Evolutionary conservation across 2,888 invertebrate species (phyloP).

Genomic region (Rhorus exstirpatorius): DNA sequence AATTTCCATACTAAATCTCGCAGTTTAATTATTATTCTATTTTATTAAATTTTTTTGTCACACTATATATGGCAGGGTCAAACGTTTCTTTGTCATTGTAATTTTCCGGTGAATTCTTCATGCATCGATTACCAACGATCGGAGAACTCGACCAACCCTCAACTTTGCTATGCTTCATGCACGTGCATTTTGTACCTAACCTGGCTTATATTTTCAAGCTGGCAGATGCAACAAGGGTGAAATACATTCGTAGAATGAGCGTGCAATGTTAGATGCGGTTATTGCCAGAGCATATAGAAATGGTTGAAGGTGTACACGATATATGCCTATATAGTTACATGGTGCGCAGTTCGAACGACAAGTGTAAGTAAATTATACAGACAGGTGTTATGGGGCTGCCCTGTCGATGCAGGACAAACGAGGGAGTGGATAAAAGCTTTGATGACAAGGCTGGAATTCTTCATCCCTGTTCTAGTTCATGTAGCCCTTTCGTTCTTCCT

Average conservation of each 20-base stretch:
- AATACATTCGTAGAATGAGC: neutral
- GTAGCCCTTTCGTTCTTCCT: neutral
- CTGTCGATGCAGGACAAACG: constrained; percentile 21
- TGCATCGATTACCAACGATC: neutral
- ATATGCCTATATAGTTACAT: neutral
- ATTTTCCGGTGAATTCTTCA: neutral
- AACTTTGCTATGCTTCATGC: neutral
- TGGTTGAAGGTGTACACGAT: neutral
- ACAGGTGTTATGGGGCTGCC: constrained; percentile 44
- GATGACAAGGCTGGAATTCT: constrained; percentile 27
- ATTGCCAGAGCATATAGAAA: neutral
- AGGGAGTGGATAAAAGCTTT: constrained; percentile 23
- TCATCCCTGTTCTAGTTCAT: neutral
- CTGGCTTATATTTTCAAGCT: constrained; percentile 13
- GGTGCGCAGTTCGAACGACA: neutral
- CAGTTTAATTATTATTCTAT: neutral
- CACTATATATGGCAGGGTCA: neutral
- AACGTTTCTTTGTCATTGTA: neutral
- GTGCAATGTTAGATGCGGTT: neutral
- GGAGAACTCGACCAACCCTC: constrained; percentile 9
- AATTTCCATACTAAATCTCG: too few relatives aligned
- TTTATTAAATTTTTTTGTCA: neutral
- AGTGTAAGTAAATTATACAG: constrained; percentile 36
- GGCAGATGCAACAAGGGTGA: neutral
- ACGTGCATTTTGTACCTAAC: neutral